Conservation (phyloP, 2,888 invertebrate genomes). For the Cremastobaeus sp. region DNA sequence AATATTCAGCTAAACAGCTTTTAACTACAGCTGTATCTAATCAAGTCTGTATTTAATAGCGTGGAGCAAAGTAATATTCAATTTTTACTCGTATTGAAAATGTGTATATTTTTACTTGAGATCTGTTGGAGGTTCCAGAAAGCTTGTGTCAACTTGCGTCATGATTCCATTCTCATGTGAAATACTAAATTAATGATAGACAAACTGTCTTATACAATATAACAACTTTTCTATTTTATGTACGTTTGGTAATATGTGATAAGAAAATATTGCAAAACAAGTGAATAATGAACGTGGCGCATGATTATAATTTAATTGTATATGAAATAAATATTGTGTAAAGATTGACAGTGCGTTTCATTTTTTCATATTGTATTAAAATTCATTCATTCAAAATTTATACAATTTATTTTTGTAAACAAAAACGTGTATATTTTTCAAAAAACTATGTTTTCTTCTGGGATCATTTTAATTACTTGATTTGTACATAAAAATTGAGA, state of each 20-base stretch:
- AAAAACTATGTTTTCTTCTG: no score
- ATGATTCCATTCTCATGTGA: constrained; percentile 48
- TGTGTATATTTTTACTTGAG: constrained; percentile 25
- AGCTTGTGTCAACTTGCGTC: constrained; percentile 15
- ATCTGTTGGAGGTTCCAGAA: constrained; percentile 13
- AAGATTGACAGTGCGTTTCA: no score
- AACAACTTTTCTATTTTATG: constrained; percentile 69
- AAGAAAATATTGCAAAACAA: constrained; percentile 63
- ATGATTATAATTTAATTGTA: constrained; percentile 65
- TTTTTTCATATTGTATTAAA: no score
- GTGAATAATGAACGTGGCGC: constrained; percentile 63
- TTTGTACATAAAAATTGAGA: no score
- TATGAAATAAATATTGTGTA: constrained; percentile 65
- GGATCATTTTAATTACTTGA: no score
- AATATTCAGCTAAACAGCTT: no score
- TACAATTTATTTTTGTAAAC: no score
- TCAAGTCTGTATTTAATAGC: no score
- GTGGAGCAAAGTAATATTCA: no score
- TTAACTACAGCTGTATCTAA: no score
- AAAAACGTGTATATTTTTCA: no score
- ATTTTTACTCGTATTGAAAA: constrained; percentile 21
- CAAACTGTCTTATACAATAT: constrained; percentile 55
- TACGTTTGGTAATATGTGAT: constrained; percentile 62
- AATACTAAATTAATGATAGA: constrained; percentile 18
- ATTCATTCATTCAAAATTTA: no score